phyloP scores from a whole-genome alignment of 92 coral and sea anemone genomes.

The Porites cylindrica region DNA sequence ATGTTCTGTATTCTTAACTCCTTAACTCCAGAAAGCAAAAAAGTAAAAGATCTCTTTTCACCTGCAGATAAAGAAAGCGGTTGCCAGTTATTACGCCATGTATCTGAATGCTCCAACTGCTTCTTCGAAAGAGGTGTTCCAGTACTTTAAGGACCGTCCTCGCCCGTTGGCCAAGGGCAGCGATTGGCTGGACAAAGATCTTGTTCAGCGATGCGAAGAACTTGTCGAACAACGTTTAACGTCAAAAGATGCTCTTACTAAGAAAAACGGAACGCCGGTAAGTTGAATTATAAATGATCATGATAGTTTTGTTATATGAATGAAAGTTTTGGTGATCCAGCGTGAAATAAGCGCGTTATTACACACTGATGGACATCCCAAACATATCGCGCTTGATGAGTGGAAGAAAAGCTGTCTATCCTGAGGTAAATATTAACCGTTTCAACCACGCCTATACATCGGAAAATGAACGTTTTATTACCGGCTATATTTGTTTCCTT shows the following conservation, averaged over 20 bases:
- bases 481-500: neutral
- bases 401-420: neutral
- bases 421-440: neutral
- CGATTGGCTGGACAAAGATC: conserved; percentile 34
- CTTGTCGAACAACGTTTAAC: conserved; percentile 16
- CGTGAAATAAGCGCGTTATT: neutral
- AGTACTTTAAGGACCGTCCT: conserved; percentile 17
- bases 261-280: conserved; percentile 17
- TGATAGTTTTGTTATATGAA: neutral
- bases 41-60: neutral
- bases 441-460: neutral
- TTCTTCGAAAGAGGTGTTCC: conserved; percentile 28
- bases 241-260: conserved; percentile 14
- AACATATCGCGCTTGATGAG: neutral
- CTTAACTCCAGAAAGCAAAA: neutral
- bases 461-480: neutral
- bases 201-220: conserved; percentile 52
- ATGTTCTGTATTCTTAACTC: too few relatives aligned
- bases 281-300: neutral
- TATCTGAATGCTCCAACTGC: conserved; percentile 37
- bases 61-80: conserved; percentile 1
- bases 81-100: conserved; percentile 20
- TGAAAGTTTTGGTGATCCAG: neutral
- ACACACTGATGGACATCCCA: neutral
- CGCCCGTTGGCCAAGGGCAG: conserved; percentile 7